Evolutionary conservation across 2,888 invertebrate species (phyloP), one percentile per base, ranked within the genome.

Genomic region (Synanthedon tipuliformis): DNA sequence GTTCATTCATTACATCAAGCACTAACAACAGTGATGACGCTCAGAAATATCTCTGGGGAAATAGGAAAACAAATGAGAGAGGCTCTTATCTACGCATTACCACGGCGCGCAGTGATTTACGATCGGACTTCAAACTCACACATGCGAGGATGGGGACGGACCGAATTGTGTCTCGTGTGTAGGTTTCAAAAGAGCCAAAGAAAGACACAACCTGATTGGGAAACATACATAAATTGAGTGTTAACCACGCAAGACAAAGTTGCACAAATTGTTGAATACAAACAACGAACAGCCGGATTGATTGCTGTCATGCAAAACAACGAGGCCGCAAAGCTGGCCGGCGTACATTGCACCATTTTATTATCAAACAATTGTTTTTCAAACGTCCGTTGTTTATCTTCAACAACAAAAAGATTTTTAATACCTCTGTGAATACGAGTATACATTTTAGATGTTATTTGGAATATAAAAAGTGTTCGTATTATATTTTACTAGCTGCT

Each of bases 61-160:
- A 84, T 83, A 81, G 81, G 75, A 78, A 82, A 83, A 84, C 84
- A 84, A 84, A 84, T 81, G 82, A 82, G 81, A 78, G 81, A 78
- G 10, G 79, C 78, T 83, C 75, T 83, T 84, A 83, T 84, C 85
- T 82, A 81, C 81, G 79, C 83, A 83, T 84, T 82, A 83, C 79
- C 76, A 73, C 65, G 68, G 74, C 73, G 73, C 70, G 63, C 69
- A 61, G 78, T 84, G 83, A 84, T 83, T 83, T 84, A 83, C 75
- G 81, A 81, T 59, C 71, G 64, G 34, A 73, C 81, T 79, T 66
- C 59, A 12, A 8, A 7, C 34, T 34, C 34, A 27, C 50, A 50
- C 53, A 59, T 55, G 58, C 56, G 13, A 41, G 16, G 34, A 23
- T 27, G 11, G 3, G 41, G 7, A 52, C 56, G 57, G 18, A 16